Conservation (phyloP, 2,888 invertebrate species). For the Cantharis nigra region DNA sequence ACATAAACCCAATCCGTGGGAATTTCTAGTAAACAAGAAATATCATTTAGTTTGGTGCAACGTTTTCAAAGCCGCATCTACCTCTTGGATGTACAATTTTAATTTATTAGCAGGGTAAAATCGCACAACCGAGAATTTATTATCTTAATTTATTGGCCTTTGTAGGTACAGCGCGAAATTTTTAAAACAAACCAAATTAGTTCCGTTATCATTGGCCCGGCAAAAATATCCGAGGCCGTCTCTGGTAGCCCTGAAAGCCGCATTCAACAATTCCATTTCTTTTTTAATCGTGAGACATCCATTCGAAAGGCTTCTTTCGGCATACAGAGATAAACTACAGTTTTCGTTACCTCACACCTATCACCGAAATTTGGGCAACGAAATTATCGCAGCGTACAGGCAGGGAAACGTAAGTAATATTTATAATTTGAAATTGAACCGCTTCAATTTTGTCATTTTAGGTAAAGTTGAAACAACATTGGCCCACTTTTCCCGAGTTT, state of each 20-base stretch:
- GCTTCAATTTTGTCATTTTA: conserved; percentile 1
- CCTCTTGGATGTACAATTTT: conserved; percentile 92
- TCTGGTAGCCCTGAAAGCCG: conserved; percentile 70
- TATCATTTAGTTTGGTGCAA: conserved; percentile 85
- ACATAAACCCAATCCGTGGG: conserved; percentile 81
- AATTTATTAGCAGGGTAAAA: conserved; percentile 77
- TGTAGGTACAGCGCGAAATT: conserved; percentile 74
- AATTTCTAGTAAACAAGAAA: conserved; percentile 79
- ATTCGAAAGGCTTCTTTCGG: conserved; percentile 77
- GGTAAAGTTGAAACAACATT: conserved; percentile 53
- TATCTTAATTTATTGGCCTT: conserved; percentile 1
- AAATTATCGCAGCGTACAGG: conserved; percentile 77
- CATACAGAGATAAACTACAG: conserved; percentile 83
- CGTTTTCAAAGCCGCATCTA: conserved; percentile 84
- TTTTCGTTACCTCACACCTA: conserved; percentile 81
- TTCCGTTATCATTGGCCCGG: conserved; percentile 77
- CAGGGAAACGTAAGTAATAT: conserved; percentile 58
- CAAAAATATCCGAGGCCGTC: conserved; percentile 79
- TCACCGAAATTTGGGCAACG: conserved; percentile 78
- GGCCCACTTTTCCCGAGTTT: conserved; percentile 83
- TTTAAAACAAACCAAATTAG: conserved; percentile 76
- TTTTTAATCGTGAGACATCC: conserved; percentile 85
- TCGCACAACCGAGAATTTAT: neutral
- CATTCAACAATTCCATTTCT: conserved; percentile 76
- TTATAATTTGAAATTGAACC: no score